phyloP scores from a whole-genome alignment of 2,113 vertebrate genomes.

The Butorides virescens region DNA sequence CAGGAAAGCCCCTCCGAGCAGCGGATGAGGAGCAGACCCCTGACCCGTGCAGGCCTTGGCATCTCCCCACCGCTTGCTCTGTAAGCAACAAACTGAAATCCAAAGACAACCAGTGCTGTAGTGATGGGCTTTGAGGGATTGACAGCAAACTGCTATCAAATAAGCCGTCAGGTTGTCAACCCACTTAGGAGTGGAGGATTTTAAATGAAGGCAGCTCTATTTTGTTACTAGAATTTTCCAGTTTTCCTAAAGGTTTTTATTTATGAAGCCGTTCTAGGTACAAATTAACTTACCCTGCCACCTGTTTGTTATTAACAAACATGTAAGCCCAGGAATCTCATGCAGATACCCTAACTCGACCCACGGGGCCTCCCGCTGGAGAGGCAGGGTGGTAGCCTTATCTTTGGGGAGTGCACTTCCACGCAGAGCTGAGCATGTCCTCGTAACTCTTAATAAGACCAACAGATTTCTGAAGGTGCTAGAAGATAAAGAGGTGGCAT shows the following conservation, averaged over 20 bases:
- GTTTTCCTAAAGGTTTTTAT: neutral
- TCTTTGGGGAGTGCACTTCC: neutral
- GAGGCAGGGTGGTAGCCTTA: neutral
- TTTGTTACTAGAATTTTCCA: neutral
- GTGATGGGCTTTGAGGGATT: neutral
- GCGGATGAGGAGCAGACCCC: neutral
- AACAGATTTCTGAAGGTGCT: neutral
- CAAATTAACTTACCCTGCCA: neutral
- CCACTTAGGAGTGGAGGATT: neutral
- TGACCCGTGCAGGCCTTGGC: too few species aligned
- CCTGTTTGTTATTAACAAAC: neutral
- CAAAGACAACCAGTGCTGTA: rapidly evolving
- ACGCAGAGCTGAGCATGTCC: rapidly evolving
- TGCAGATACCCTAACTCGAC: neutral
- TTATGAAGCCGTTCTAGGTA: neutral
- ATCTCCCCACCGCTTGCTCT: neutral
- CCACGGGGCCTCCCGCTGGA: neutral
- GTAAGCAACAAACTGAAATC: neutral
- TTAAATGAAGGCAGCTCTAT: neutral
- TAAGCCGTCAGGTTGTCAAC: neutral
- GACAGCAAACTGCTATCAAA: neutral
- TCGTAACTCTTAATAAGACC: neutral
- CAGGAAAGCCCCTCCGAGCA: neutral
- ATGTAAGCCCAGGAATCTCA: neutral
- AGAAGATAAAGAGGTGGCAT: neutral